These are phyloP conservation scores for Mixornis gularis DNA, from an alignment of 2,113 vertebrate genomes.

Conservation along the genomic window DNA sequence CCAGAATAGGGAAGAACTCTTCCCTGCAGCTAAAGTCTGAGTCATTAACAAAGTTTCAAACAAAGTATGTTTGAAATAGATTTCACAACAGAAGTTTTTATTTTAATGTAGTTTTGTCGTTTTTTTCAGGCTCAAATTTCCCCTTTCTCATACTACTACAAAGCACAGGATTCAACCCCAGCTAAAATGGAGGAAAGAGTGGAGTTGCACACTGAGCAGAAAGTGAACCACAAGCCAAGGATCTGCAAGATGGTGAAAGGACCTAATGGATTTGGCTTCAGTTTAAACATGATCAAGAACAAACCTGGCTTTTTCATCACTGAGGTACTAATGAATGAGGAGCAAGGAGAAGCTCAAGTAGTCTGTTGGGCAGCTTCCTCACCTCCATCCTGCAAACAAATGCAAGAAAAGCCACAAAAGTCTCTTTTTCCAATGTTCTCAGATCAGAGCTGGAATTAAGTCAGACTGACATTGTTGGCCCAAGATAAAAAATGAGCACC, in stretches of 20 bases:
- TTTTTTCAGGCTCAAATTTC: constrained; percentile 79
- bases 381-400: background rate
- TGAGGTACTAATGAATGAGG: constrained; percentile 71
- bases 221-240: constrained; percentile 76
- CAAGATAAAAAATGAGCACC: background rate
- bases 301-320: constrained; percentile 78
- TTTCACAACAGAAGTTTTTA: background rate
- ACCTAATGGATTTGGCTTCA: constrained; percentile 84
- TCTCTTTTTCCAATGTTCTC: background rate
- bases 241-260: constrained; percentile 83
- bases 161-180: constrained; percentile 51
- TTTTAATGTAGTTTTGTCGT: background rate
- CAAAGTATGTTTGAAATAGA: background rate
- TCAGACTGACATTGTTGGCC: background rate
- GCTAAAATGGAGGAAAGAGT: background rate
- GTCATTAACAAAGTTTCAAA: background rate
- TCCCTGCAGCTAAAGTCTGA: background rate
- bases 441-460: background rate
- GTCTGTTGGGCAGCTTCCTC: background rate
- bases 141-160: constrained; percentile 79
- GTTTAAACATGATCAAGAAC: constrained; percentile 81
- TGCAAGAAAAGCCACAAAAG: background rate
- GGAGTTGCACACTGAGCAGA: background rate
- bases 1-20: background rate
- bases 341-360: background rate